These are phyloP conservation scores for Calypte anna DNA, from an alignment of 2,113 vertebrate species.

Conservation along the genomic window DNA sequence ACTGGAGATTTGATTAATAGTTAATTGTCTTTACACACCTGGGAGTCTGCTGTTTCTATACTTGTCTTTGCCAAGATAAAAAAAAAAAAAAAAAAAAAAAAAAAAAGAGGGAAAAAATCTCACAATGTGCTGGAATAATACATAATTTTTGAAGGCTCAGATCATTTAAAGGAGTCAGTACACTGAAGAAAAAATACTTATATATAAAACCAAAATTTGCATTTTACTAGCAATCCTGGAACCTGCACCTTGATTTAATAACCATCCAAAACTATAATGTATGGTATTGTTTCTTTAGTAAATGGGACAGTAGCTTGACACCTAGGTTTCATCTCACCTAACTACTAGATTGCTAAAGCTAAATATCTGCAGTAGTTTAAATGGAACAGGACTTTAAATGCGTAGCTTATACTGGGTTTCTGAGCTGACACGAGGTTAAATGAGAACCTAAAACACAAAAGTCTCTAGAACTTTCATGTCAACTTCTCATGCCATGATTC, in stretches of 20 bases:
- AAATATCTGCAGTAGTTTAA: background rate
- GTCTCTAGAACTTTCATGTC: background rate
- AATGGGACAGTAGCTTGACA: background rate
- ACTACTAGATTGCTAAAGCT: background rate
- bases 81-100: background rate
- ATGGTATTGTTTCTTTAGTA: background rate
- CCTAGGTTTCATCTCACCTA: background rate
- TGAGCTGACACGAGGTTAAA: background rate
- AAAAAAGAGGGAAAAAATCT: background rate
- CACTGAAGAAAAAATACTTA: background rate
- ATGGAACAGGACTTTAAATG: background rate
- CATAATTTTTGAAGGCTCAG: background rate
- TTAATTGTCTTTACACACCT: constrained; percentile 51
- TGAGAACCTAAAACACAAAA: background rate
- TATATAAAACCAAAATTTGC: background rate
- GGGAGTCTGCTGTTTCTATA: constrained; percentile 47
- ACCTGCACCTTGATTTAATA: background rate
- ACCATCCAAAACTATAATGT: background rate
- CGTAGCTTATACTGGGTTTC: background rate
- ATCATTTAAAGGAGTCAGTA: background rate
- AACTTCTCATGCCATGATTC: background rate
- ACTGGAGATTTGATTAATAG: constrained; percentile 52
- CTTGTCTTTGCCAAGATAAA: background rate
- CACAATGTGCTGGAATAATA: background rate
- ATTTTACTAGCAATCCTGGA: background rate